Base-by-base conservation (phyloP, 1,140 invertebrate genomes). In the Halyomorpha halys region DNA sequence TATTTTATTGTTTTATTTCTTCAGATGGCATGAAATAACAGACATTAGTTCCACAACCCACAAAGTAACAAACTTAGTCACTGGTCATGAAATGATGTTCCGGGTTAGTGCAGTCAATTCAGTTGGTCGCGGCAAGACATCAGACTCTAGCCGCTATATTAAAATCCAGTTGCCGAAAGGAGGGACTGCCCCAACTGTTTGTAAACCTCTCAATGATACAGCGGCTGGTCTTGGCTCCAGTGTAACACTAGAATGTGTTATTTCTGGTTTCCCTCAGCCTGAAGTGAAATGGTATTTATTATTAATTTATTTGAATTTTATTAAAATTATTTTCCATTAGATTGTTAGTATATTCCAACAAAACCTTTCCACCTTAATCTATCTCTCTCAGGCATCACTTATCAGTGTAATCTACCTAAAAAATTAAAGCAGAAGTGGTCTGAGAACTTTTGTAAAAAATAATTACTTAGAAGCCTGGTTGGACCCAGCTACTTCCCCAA, bases 191-290 rank as follows among this genome's bases (percentile, higher is more conserved):
- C 84, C 83, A 16, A 76, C 77, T 8, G 78, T 87, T 44, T 76
- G 83, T 45, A 83, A 87, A 69, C 76, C 81, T 15, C 72, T 89
- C 18, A 78, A 80, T 69, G 81, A 86, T 70, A 72, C 79, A n/a
- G 70, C 79, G 2, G 75, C 76, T 47, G 79, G 79, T 65, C 74
- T 82, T 6, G 75, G 74, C 68, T 82, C 83, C 75, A 80, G 74
- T 71, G 79, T 81, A 66, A 86, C 81, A 68, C 76, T 94, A 47
- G 80, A 81, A 18, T 86, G 89, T 72, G 82, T 89, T 53, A 86
- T 90, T 70, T 83, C 83, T 64, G 94, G 90, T n/a, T 76, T 84
- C 69, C 91, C 93, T 4, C 76, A 81, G 72, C 93, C 94, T n/a
- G 84, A 82, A 68, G 83, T 94, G 8, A 83, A 80, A 66, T 97